These are phyloP conservation scores for Drosophila tsacasi DNA, from an alignment of 1,140 invertebrate genomes.

Conservation along the genomic window DNA sequence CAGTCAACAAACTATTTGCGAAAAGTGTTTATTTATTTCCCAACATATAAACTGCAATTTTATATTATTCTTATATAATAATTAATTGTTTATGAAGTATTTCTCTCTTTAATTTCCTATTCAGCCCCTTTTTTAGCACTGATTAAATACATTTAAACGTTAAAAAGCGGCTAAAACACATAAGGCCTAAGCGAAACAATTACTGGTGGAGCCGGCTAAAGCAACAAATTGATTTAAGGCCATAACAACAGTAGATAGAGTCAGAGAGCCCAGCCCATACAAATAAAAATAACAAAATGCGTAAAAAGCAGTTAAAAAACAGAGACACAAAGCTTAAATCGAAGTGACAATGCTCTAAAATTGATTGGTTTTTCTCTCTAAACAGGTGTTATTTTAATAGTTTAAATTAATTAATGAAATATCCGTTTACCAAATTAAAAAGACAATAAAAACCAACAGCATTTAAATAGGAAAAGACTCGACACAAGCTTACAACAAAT, in stretches of 20 bases:
- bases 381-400: slow-evolving; percentile 8
- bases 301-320: slow-evolving; percentile 3
- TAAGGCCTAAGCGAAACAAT: slow-evolving; percentile 22
- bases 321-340: slow-evolving; percentile 1
- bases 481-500: neutral
- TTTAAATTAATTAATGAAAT: neutral
- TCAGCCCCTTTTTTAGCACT: neutral
- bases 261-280: slow-evolving; percentile 26
- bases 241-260: slow-evolving; percentile 40
- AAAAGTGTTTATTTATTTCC: slow-evolving; percentile 10
- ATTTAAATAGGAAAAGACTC: neutral
- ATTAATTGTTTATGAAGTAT: neutral
- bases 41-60: slow-evolving; percentile 23
- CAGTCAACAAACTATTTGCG: slow-evolving; percentile 8
- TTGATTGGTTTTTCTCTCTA: neutral
- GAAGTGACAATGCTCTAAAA: slow-evolving; percentile 27
- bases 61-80: neutral
- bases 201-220: slow-evolving; percentile 30
- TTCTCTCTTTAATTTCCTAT: neutral
- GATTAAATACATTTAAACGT: slow-evolving; percentile 3
- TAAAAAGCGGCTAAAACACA: slow-evolving; percentile 8
- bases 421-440: neutral
- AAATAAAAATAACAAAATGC: slow-evolving; percentile 16
- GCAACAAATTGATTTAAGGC: slow-evolving; percentile 45
- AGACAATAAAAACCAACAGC: neutral